Evolutionary conservation across 1,140 invertebrate genomes (phyloP), one percentile per base, ranked within the genome.

Genomic region (Brachionus koreanus): DNA sequence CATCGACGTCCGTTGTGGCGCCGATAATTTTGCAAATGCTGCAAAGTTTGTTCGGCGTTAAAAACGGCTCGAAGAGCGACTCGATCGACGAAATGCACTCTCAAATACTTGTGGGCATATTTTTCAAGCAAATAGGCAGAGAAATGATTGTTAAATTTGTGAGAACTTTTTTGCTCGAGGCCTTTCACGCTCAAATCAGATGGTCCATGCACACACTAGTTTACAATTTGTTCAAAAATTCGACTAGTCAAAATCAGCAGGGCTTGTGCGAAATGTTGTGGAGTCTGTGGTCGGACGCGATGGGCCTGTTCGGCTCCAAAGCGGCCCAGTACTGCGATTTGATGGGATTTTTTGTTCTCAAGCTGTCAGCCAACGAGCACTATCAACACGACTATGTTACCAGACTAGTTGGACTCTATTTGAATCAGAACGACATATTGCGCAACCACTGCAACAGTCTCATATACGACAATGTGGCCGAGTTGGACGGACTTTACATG

Each of bases 291-390:
- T 94, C 94, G 2, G 89, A 94, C 57, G 16, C 35, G 16, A 89
- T 98, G 39, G 94, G 95, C 0, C 91, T 92, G 72, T 97, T 96
- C 86, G 97, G 96, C 2, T 90, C 94, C 0, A 95, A 97, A 88
- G 95, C 95, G 2, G 93, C 94, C 0, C 96, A 98, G 88, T 98
- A 98, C 89, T 95, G 98, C 0, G 96, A 98, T 88, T 89, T 98
- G 0, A 90, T 98, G 0, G 96, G 96, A 0, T 97, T 95, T 87
- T 94, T 97, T 85, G 94, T 94, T 0, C 89, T 97, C 0, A 95
- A 94, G 86, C 95, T 89, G 65, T 84, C n/a, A n/a, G n/a, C 86
- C 61, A 84, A 87, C 29, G 85, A 84, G 9, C 84, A 85, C 61
- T 87, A 88, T 23, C 23, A 57, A n/a, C 35, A 86, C 37, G 84